Conservation (phyloP, 2,797 vertebrate genomes). For the Botia almorhae region DNA sequence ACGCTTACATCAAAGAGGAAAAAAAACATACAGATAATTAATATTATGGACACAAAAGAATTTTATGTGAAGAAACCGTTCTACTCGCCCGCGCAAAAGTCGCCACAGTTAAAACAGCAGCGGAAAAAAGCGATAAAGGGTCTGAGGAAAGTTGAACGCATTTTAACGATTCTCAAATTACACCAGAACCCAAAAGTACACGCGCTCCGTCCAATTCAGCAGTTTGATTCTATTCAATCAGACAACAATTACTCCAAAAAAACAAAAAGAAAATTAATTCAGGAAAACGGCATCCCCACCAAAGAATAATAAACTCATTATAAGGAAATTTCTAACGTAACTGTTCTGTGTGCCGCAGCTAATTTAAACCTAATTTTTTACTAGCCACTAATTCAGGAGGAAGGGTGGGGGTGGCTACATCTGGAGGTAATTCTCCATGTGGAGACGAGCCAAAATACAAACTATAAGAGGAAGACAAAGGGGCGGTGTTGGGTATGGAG, state of each 20-base stretch:
- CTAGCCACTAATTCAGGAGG: conserved; percentile 81
- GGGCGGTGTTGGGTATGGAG: conserved; percentile 9
- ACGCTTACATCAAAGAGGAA: conserved; percentile 54
- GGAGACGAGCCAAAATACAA: conserved; percentile 66
- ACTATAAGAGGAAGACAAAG: conserved; percentile 55
- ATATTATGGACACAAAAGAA: background rate
- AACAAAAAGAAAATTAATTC: conserved; percentile 72
- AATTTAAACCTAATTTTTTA: conserved; percentile 83
- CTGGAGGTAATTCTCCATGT: conserved; percentile 80
- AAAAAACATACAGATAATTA: background rate
- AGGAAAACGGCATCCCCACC: conserved; percentile 70
- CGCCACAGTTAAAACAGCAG: no score
- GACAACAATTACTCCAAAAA: conserved; percentile 72
- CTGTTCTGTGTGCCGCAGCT: conserved; percentile 72
- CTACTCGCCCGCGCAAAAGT: background rate
- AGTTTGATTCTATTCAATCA: conserved; percentile 71
- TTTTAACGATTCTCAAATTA: conserved; percentile 59
- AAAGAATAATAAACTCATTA: conserved; percentile 85
- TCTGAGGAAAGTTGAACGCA: conserved; percentile 44
- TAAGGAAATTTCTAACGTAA: conserved; percentile 78
- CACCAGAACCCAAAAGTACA: conserved; percentile 61
- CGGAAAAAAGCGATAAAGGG: conserved; percentile 34
- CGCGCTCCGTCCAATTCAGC: conserved; percentile 67
- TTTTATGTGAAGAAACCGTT: background rate
- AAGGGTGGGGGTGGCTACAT: conserved; percentile 75